Conservation (phyloP, 1,140 invertebrate genomes). For the Augochlora pura region DNA sequence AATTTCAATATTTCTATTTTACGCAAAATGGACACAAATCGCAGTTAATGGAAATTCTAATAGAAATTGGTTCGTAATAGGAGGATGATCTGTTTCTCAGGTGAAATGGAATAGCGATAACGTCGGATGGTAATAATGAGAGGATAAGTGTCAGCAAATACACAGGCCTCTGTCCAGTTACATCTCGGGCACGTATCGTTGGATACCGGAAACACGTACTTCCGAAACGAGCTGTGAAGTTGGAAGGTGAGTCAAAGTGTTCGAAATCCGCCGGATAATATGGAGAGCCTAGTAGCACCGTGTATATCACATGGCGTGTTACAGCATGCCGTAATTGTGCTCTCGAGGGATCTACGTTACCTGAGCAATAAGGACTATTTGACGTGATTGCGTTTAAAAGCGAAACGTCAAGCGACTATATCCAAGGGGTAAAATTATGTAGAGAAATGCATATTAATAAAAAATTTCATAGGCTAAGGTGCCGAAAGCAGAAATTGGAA, state of each 20-base stretch:
- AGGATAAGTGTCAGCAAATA: constrained; percentile 43
- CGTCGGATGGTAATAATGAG: constrained; percentile 42
- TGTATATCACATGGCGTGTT: neutral
- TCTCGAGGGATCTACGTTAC: neutral
- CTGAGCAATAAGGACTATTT: neutral
- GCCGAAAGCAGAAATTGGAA: too few species aligned
- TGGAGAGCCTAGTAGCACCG: constrained; percentile 12
- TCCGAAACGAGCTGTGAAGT: constrained; percentile 58
- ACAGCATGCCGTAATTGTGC: neutral
- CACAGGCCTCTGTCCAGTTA: constrained; percentile 1
- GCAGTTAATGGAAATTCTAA: neutral
- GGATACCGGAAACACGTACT: constrained; percentile 55
- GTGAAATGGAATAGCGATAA: constrained; percentile 24
- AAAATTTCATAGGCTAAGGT: too few species aligned
- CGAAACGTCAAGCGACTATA: too few species aligned
- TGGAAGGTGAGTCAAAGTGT: constrained; percentile 44
- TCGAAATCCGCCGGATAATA: constrained; percentile 43
- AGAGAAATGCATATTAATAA: too few species aligned
- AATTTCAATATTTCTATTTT: too few species aligned
- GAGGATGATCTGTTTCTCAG: too few species aligned
- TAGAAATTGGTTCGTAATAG: neutral
- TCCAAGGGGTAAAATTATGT: too few species aligned
- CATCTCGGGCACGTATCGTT: constrained; percentile 61
- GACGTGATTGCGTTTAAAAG: neutral
- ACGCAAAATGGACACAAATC: too few species aligned